Evolutionary conservation across 2,113 vertebrate genomes (phyloP).

Genomic region (Eulemur macaco): DNA sequence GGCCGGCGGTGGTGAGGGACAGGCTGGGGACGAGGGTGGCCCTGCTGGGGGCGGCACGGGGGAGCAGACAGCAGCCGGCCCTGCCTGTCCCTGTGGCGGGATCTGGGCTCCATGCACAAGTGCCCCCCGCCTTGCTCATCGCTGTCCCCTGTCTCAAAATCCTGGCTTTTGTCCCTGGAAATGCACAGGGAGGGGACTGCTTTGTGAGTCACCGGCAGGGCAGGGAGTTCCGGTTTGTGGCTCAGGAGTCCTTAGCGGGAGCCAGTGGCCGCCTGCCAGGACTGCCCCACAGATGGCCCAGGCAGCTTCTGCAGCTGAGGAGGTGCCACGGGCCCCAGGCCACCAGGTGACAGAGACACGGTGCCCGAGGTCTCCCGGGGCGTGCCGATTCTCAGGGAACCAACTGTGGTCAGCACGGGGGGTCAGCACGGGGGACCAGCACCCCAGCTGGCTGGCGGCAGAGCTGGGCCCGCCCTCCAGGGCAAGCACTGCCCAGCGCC

Average conservation of each 20-base stretch:
- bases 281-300: background rate
- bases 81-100: background rate
- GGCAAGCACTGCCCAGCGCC: accelerated
- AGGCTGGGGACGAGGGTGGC: background rate
- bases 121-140: too few species aligned
- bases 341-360: background rate
- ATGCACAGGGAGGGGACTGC: background rate
- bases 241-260: background rate
- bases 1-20: accelerated
- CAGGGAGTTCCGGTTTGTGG: background rate
- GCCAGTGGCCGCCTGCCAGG: background rate
- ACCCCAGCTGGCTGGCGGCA: too few species aligned
- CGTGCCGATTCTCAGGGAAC: accelerated
- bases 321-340: background rate
- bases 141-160: background rate
- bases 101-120: too few species aligned
- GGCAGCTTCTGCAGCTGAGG: background rate
- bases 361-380: too few species aligned
- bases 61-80: accelerated
- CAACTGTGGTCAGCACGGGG: background rate
- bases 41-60: background rate
- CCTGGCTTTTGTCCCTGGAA: background rate
- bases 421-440: accelerated
- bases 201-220: background rate
- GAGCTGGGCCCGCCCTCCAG: accelerated